These are phyloP conservation scores for Athalia rosae DNA, from an alignment of 2,888 invertebrate genomes.

Conservation along the genomic window DNA sequence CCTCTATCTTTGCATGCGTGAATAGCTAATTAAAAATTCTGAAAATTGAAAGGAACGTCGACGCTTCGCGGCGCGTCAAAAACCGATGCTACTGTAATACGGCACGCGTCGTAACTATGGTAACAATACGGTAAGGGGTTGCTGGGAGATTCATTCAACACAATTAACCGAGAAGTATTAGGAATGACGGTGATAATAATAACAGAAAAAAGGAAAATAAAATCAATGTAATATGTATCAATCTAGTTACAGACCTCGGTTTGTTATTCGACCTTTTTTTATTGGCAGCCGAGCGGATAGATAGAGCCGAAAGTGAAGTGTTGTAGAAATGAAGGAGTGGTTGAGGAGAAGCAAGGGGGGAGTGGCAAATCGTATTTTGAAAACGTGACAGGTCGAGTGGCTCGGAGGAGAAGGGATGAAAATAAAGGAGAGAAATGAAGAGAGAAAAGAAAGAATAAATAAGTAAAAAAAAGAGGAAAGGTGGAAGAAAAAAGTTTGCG, in stretches of 20 bases:
- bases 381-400: slow-evolving; percentile 33
- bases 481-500: slow-evolving; percentile 3
- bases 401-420: slow-evolving; percentile 20
- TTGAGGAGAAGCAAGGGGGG: neutral
- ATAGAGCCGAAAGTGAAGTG: no score
- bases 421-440: slow-evolving; percentile 30
- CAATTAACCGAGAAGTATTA: neutral
- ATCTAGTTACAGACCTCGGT: neutral
- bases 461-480: slow-evolving; percentile 46
- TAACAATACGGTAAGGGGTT: no score
- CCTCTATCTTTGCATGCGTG: no score
- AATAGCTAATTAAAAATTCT: no score
- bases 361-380: slow-evolving; percentile 30
- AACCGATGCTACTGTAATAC: no score
- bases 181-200: neutral
- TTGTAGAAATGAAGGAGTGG: neutral
- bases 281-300: neutral
- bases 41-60: no score
- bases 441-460: slow-evolving; percentile 18
- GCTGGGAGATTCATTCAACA: neutral
- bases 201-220: neutral
- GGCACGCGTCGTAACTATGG: no score
- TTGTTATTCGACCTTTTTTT: neutral
- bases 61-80: no score
- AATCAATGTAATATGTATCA: neutral